These are phyloP conservation scores for Corella eumyota DNA, from an alignment of 23 tunicate species.

Conservation along the genomic window DNA sequence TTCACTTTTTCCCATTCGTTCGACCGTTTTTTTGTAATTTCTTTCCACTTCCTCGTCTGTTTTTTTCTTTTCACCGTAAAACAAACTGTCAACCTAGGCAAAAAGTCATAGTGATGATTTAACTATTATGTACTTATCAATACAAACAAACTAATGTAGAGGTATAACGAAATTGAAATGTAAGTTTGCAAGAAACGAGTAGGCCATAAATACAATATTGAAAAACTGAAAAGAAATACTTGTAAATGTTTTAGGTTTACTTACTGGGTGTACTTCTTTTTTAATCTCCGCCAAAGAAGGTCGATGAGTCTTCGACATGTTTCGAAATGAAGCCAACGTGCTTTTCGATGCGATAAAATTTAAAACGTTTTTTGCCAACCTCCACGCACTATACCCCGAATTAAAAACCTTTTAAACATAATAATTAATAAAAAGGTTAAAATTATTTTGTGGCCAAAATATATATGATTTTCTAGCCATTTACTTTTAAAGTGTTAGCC, in stretches of 20 bases:
- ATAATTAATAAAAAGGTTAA: background rate
- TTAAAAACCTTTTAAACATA: constrained; percentile 19
- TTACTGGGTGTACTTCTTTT: background rate
- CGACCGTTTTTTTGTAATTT: constrained; percentile 32
- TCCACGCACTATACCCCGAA: constrained; percentile 51
- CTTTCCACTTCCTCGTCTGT: constrained; percentile 51
- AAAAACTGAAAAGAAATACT: constrained; percentile 2
- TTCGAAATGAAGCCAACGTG: background rate
- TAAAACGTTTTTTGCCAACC: constrained; percentile 30
- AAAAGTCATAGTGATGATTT: background rate
- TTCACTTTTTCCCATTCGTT: constrained; percentile 27
- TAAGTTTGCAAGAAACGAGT: too few relatives aligned
- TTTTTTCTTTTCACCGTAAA: background rate
- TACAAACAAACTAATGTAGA: too few relatives aligned
- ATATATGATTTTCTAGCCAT: too few relatives aligned
- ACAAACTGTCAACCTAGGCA: constrained; percentile 5
- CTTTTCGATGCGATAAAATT: constrained; percentile 27
- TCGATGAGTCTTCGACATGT: background rate
- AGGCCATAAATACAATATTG: constrained; percentile 8
- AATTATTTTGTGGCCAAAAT: background rate
- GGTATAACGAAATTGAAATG: too few relatives aligned
- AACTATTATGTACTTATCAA: too few relatives aligned
- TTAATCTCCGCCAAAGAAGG: constrained; percentile 18
- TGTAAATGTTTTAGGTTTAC: background rate
- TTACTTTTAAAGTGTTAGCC: constrained; percentile 59